phyloP scores from a whole-genome alignment of 2,113 vertebrate genomes.

The Procavia capensis region DNA sequence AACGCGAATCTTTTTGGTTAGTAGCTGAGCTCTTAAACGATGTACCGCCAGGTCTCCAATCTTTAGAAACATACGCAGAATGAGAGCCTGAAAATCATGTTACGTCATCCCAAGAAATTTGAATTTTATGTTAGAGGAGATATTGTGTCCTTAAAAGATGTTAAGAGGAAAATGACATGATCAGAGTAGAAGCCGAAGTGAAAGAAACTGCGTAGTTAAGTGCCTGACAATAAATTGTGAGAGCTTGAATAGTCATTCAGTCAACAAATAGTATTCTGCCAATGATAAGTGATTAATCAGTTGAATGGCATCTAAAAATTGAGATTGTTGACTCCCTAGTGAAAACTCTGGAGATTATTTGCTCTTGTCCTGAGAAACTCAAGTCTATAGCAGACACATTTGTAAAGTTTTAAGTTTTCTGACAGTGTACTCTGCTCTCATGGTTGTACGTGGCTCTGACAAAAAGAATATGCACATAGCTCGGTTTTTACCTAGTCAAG shows the following conservation, averaged over 20 bases:
- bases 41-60: neutral
- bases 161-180: slow-evolving; percentile 48
- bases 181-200: neutral
- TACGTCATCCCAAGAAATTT: neutral
- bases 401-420: neutral
- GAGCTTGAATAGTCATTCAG: neutral
- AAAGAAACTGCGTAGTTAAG: neutral
- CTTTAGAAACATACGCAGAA: neutral
- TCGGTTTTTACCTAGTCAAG: neutral
- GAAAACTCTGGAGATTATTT: neutral
- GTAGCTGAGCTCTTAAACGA: too few species aligned
- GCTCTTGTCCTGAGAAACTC: neutral
- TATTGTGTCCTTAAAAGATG: neutral
- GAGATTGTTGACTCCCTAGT: neutral
- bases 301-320: neutral
- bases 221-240: neutral
- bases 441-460: neutral
- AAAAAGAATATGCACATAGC: neutral
- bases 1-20: too few species aligned
- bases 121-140: neutral
- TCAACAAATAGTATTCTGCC: neutral
- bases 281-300: neutral
- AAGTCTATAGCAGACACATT: neutral
- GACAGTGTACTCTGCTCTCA: neutral
- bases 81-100: neutral